These are phyloP conservation scores for Corythucha ciliata DNA, from an alignment of 2,888 invertebrate species.

Conservation along the genomic window DNA sequence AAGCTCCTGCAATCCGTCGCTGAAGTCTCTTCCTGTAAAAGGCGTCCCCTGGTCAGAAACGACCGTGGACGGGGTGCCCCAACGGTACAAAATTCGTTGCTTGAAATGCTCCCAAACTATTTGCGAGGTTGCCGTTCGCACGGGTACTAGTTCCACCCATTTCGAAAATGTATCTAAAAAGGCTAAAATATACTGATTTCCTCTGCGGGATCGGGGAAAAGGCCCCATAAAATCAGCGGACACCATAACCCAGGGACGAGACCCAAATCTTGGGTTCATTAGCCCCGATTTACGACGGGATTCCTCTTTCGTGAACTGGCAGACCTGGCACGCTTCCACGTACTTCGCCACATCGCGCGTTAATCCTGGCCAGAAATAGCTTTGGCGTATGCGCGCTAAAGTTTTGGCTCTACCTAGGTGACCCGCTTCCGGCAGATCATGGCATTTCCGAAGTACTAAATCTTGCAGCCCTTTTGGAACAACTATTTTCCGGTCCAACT, in stretches of 20 bases:
- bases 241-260: too few relatives aligned
- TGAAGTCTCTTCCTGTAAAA: too few relatives aligned
- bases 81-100: too few relatives aligned
- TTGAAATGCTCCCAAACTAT: too few relatives aligned
- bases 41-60: too few relatives aligned
- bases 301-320: not conserved
- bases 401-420: constrained; percentile 9
- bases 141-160: not conserved
- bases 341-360: not conserved
- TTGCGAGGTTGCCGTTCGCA: too few relatives aligned
- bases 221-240: constrained; percentile 1
- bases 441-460: not conserved
- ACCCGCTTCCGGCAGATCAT: not conserved
- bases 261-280: too few relatives aligned
- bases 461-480: not conserved
- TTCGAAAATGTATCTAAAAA: not conserved
- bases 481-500: not conserved
- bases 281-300: not conserved
- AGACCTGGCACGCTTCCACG: not conserved
- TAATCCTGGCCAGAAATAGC: constrained; percentile 6
- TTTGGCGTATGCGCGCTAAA: not conserved
- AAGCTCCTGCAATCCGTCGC: too few relatives aligned
- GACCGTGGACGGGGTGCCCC: too few relatives aligned
- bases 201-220: not conserved
- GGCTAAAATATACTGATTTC: not conserved